These are phyloP conservation scores for Atlantisia rogersi DNA, from an alignment of 2,113 vertebrate genomes.

Conservation along the genomic window DNA sequence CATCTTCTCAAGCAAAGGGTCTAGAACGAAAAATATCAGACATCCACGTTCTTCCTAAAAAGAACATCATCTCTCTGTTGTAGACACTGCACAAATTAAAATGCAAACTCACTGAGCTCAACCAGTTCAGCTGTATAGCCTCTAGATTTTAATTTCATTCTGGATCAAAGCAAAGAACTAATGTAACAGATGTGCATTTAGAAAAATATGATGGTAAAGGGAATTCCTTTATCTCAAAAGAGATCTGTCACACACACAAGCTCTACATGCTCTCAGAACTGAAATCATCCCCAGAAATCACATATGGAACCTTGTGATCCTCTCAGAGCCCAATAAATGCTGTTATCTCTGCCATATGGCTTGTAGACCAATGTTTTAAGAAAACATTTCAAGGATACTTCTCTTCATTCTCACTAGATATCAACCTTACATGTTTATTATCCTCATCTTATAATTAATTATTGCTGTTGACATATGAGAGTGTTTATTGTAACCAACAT, in stretches of 20 bases:
- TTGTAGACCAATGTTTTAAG: background rate
- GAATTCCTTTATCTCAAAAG: background rate
- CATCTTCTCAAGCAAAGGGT: background rate
- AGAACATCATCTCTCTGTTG: background rate
- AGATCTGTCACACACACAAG: background rate
- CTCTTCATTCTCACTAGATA: background rate
- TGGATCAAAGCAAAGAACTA: background rate
- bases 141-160: background rate
- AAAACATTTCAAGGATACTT: background rate
- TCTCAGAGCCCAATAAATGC: background rate
- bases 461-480: background rate
- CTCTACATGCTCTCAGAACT: background rate
- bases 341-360: background rate
- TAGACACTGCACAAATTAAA: background rate
- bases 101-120: background rate
- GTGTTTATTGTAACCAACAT: background rate
- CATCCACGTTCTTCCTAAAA: background rate
- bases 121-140: background rate
- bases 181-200: background rate
- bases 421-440: background rate
- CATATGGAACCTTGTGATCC: background rate
- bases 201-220: background rate
- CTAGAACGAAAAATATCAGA: background rate
- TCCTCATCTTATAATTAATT: background rate
- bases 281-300: background rate